Base-by-base conservation (phyloP, 1,140 invertebrate species). In the Drosophila trapezifrons region DNA sequence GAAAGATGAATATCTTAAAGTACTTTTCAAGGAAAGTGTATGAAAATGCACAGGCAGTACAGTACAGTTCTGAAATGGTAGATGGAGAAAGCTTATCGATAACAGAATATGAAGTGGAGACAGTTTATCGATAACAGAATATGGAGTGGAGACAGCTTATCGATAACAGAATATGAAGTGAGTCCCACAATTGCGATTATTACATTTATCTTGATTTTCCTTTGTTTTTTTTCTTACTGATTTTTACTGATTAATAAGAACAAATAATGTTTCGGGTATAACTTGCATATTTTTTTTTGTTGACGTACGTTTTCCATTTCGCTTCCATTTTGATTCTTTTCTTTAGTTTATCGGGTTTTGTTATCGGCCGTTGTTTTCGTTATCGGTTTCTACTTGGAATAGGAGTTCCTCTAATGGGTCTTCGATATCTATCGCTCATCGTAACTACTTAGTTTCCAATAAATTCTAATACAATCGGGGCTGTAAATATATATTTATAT, bases 331-430 rank as follows among this genome's bases (percentile, higher is more conserved):
- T 20, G 4, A 17, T 49, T 29, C 0, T 2, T 29, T 59, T 40
- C n/a, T 15, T 13, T 46, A n/a, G n/a, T 32, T 40, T 47, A 49
- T 70, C 54, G 17, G 29, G 38, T 56, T 42, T n/a, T n/a, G n/a
- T n/a, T n/a, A n/a, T n/a, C n/a, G n/a, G n/a, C n/a, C n/a, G n/a
- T n/a, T n/a, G n/a, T n/a, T n/a, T 69, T 37, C 20, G 42, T 32
- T 64, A 65, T 49, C 17, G 20, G 20, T 52, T 69, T 47, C 65
- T 71, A 71, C 67, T 15, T 57, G 65, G 67, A 71, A 40, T 71
- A 70, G 67, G 65, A 69, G 67, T 70, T 71, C 43, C 42, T 70
- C 65, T 71, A 71, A 58, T 70, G 47, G 37, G 66, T 46, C 45
- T 25, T 25, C 45, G 45, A n/a, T 25, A 47, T 54, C 40, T 32